Conservation (phyloP, 2,797 vertebrate species). For the Myotis daubentonii region DNA sequence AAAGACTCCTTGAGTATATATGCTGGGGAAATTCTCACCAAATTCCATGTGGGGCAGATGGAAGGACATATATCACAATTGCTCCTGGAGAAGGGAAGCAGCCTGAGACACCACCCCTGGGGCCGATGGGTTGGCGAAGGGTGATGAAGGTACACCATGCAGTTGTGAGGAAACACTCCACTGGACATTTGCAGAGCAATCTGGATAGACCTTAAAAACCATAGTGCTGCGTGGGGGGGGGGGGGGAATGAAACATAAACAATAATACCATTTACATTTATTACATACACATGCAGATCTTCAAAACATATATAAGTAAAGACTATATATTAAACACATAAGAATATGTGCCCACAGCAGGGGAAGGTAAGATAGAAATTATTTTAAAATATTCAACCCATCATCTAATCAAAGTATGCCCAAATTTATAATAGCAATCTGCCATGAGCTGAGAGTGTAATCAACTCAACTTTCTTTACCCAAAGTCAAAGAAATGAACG, state of each 20-base stretch:
- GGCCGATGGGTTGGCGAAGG: not conserved
- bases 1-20: not conserved
- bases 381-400: not conserved
- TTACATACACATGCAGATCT: not conserved
- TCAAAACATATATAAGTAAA: constrained; percentile 12
- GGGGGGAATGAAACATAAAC: not conserved
- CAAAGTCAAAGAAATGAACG: not conserved
- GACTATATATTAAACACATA: not conserved
- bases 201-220: not conserved
- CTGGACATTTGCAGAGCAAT: not conserved
- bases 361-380: not conserved
- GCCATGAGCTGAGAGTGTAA: not conserved
- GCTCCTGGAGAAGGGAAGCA: not conserved
- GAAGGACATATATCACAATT: not conserved
- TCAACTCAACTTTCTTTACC: not conserved
- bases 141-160: not conserved
- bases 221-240: not conserved
- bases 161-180: not conserved
- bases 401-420: not conserved
- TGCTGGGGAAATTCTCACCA: not conserved
- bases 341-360: not conserved
- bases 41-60: not conserved
- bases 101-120: not conserved
- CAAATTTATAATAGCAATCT: not conserved
- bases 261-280: constrained; percentile 7